These are phyloP conservation scores for Lagodon rhomboides DNA, from an alignment of 2,797 vertebrate genomes.

Conservation along the genomic window DNA sequence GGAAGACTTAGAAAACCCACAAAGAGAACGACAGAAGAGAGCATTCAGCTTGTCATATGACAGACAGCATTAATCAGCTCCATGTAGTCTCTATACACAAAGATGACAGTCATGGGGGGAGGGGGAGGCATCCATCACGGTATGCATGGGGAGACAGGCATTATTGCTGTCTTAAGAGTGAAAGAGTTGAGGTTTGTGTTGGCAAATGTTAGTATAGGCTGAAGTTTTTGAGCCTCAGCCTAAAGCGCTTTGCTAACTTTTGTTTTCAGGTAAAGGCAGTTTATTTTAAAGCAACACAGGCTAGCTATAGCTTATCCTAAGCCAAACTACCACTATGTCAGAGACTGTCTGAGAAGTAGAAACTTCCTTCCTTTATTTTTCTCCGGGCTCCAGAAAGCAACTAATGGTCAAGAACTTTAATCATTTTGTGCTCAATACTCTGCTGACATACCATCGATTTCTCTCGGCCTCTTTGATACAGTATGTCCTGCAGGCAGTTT, in stretches of 20 bases:
- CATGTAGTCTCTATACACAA: conserved; percentile 1
- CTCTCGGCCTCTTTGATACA: conserved; percentile 29
- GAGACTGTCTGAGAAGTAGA: conserved; percentile 18
- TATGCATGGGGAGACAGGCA: neutral
- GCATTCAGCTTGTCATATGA: conserved; percentile 15
- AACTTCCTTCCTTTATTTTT: conserved; percentile 29
- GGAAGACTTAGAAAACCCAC: conserved; percentile 38
- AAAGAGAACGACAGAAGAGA: conserved; percentile 14
- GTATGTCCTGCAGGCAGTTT: conserved; percentile 14
- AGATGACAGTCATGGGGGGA: neutral
- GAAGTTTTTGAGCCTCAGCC: conserved; percentile 1
- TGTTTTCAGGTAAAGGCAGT: conserved; percentile 17
- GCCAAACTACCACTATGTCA: conserved; percentile 38
- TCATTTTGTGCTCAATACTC: conserved; percentile 35
- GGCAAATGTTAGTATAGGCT: neutral
- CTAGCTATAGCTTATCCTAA: conserved; percentile 26
- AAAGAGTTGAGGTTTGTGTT: neutral
- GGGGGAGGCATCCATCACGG: neutral
- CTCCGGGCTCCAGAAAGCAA: conserved; percentile 28
- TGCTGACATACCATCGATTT: conserved; percentile 26
- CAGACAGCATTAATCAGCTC: conserved; percentile 17
- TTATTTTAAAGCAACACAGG: conserved; percentile 35
- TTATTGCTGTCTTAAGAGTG: conserved; percentile 3
- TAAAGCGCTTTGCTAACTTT: conserved; percentile 28
- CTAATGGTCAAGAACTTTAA: conserved; percentile 34